Evolutionary conservation across 2,888 invertebrate genomes (phyloP).

Genomic region (Artemia sp.): DNA sequence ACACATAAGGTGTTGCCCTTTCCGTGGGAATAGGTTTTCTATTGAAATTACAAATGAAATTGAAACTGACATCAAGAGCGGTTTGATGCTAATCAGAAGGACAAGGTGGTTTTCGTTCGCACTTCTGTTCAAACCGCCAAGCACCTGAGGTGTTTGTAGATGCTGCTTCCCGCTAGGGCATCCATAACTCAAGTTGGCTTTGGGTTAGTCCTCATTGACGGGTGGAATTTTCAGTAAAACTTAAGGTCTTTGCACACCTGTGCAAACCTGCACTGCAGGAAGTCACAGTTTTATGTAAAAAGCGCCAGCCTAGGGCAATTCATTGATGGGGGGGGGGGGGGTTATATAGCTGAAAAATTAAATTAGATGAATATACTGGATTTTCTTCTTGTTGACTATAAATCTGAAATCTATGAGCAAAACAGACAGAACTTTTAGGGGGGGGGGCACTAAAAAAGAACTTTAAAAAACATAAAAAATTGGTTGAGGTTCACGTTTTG

Average conservation of each 20-base stretch:
- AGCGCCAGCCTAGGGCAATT: neutral
- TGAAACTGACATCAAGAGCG: neutral
- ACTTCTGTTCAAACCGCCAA: slow-evolving; percentile 13
- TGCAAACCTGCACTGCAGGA: slow-evolving; percentile 13
- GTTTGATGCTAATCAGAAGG: slow-evolving; percentile 12
- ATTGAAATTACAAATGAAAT: slow-evolving; percentile 15
- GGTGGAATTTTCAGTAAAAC: slow-evolving; percentile 14
- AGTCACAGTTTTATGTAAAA: slow-evolving; percentile 1
- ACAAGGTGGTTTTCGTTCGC: slow-evolving; percentile 13
- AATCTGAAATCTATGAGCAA: too few species aligned
- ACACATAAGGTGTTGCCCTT: slow-evolving; percentile 13
- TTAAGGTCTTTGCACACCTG: slow-evolving; percentile 11
- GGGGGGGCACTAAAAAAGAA: too few species aligned
- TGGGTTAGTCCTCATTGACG: slow-evolving; percentile 13
- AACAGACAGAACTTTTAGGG: too few species aligned
- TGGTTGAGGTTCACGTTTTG: too few species aligned
- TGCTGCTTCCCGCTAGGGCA: slow-evolving; percentile 12
- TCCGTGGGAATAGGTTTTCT: slow-evolving; percentile 8
- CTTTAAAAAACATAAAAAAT: too few species aligned
- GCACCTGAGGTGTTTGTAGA: slow-evolving; percentile 13
- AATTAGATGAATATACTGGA: too few species aligned
- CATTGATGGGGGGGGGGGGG: too few species aligned
- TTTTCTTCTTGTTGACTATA: too few species aligned
- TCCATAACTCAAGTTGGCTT: slow-evolving; percentile 6
- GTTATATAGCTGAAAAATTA: too few species aligned